Base-by-base conservation (phyloP, 2,797 vertebrate genomes). In the Chromis chromis region DNA sequence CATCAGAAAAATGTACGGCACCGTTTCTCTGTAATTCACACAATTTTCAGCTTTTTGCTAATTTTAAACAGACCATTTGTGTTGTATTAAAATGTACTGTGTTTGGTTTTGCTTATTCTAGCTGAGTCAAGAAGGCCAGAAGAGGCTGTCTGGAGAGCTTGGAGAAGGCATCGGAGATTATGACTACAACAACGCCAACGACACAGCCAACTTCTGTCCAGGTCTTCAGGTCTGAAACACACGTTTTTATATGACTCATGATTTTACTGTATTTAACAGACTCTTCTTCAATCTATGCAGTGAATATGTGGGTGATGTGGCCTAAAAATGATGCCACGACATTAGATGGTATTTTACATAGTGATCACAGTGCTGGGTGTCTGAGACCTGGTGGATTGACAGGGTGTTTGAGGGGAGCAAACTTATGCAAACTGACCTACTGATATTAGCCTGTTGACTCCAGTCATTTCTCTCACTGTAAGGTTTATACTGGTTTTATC, bases 171-270 rank as follows among this genome's bases (percentile, higher is more conserved):
- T 98, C 0, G 95, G 89, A 36, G 96, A 97, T 36, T 99, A 99
- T 0, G 90, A 99, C 86, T 99, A 99, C 86, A 91, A 96, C 90
- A 99, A 99, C 53, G 94, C 96, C 76, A 97, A 96, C 0, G 98
- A 99, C 77, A 97, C 95, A 1, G 93, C 94, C 76, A 96, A 98
- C 92, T 99, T 97, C 92, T 99, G 98, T 80, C 98, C 98, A 1
- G 96, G 93, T 0, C 76, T 95, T n/a, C 90, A 96, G 96, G 98
- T 98, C 53, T 81, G 82, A 58, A 27, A 63, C 14, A 1, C 3
- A 4, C 9, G 6, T 12, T 56, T 22, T 57, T 6, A 4, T 40
- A 13, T 69, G 5, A 36, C 21, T 28, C 67, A 42, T 28, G 0
- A 50, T 39, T 33, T 13, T 21, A 21, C 42, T 31, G 4, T 28